phyloP scores from a whole-genome alignment of 2,113 vertebrate genomes.

The Pogonocichla stellata region DNA sequence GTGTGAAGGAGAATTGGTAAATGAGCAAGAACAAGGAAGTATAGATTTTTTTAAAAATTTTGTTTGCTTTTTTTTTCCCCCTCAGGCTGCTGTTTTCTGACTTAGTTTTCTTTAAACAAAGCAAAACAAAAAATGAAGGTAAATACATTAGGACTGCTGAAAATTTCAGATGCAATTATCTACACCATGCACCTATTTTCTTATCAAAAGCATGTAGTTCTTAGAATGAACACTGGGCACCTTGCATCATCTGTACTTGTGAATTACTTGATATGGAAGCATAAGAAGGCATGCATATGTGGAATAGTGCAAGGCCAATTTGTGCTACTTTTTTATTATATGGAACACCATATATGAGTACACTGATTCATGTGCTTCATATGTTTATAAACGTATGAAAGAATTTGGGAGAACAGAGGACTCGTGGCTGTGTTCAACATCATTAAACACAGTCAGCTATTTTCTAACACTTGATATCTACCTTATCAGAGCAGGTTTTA shows the following conservation, averaged over 20 bases:
- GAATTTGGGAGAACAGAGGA: background rate
- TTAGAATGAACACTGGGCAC: background rate
- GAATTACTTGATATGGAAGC: background rate
- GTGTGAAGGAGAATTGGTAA: background rate
- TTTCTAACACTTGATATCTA: background rate
- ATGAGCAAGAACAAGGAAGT: background rate
- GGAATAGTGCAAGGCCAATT: background rate
- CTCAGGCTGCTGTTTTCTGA: background rate
- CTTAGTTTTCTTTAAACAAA: background rate
- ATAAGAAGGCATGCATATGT: background rate
- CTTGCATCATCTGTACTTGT: background rate
- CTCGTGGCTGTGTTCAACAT: background rate
- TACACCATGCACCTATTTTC: background rate
- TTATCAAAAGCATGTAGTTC: background rate
- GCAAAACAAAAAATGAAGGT: background rate
- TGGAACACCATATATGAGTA: background rate
- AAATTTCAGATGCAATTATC: background rate
- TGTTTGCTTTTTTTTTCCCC: background rate
- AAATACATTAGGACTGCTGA: background rate
- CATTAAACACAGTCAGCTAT: background rate
- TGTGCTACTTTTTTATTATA: background rate
- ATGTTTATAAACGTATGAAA: background rate
- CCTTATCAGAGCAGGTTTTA: background rate
- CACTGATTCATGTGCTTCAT: background rate
- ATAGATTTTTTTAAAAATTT: fast-evolving